These are phyloP conservation scores for Mesocricetus auratus DNA, from an alignment of 2,113 vertebrate species.

Conservation along the genomic window DNA sequence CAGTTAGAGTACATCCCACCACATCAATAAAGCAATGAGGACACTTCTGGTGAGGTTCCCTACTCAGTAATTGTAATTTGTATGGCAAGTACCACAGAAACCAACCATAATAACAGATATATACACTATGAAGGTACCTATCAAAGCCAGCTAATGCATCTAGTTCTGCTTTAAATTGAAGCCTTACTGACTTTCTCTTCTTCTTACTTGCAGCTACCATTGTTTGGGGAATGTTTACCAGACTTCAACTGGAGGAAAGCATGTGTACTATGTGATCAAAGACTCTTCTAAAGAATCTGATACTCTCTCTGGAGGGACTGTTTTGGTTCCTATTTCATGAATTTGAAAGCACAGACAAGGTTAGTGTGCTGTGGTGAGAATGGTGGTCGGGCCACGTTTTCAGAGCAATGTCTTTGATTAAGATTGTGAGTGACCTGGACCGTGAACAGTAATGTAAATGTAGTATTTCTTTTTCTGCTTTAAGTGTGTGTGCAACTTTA, in stretches of 20 bases:
- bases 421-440: background rate
- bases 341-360: background rate
- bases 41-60: background rate
- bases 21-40: background rate
- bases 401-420: background rate
- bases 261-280: background rate
- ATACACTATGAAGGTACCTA: background rate
- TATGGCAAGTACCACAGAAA: background rate
- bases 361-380: background rate
- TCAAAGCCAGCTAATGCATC: background rate
- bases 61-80: background rate
- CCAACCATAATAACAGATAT: background rate
- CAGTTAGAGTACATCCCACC: background rate
- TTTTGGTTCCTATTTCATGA: background rate
- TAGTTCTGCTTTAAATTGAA: slow-evolving; percentile 30
- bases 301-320: background rate
- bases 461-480: background rate
- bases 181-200: background rate
- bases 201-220: background rate
- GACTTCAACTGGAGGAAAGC: background rate
- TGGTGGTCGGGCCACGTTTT: background rate
- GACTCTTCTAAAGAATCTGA: background rate
- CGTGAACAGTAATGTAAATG: background rate
- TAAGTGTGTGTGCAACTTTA: background rate
- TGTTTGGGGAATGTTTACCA: slow-evolving; percentile 41